Conservation (phyloP, 2,797 vertebrate genomes). For the Cyclopterus lumpus region DNA sequence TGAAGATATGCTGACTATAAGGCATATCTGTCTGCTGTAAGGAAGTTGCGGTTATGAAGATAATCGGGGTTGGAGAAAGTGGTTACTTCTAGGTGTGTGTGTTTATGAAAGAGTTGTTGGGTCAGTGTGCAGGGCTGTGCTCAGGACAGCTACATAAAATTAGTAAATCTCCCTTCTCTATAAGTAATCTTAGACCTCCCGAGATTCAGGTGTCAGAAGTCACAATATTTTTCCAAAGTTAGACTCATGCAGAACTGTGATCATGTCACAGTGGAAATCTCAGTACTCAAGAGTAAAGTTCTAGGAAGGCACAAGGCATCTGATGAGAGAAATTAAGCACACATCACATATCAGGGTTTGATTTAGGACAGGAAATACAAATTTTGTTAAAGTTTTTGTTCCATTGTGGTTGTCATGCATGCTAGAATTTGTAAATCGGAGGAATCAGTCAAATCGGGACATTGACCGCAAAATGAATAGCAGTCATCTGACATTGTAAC, state of each 20-base stretch:
- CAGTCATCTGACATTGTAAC: conserved; percentile 18
- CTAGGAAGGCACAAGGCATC: conserved; percentile 46
- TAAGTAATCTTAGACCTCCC: conserved; percentile 19
- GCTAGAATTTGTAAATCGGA: conserved; percentile 26
- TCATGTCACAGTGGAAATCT: conserved; percentile 28
- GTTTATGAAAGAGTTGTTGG: conserved; percentile 56
- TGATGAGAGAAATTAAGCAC: conserved; percentile 70
- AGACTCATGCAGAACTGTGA: conserved; percentile 40
- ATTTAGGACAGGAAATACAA: conserved; percentile 10
- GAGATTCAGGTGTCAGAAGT: conserved; percentile 33
- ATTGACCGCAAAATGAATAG: conserved; percentile 16
- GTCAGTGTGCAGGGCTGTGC: conserved; percentile 64
- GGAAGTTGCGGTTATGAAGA: conserved; percentile 45
- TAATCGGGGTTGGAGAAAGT: conserved; percentile 52
- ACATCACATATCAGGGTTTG: conserved; percentile 52
- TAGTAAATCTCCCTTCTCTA: conserved; percentile 21
- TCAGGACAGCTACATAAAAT: conserved; percentile 51
- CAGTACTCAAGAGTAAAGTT: conserved; percentile 31
- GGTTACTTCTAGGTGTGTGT: conserved; percentile 59
- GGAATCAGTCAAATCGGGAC: conserved; percentile 11
- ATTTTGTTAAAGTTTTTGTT: conserved; percentile 12
- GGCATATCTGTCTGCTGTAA: conserved; percentile 62
- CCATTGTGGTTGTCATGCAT: conserved; percentile 8
- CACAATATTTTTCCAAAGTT: conserved; percentile 16
- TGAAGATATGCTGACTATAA: conserved; percentile 61